Evolutionary conservation across 2,113 vertebrate species (phyloP), one percentile per base, ranked within the genome.

Genomic region (Ellobius talpinus): DNA sequence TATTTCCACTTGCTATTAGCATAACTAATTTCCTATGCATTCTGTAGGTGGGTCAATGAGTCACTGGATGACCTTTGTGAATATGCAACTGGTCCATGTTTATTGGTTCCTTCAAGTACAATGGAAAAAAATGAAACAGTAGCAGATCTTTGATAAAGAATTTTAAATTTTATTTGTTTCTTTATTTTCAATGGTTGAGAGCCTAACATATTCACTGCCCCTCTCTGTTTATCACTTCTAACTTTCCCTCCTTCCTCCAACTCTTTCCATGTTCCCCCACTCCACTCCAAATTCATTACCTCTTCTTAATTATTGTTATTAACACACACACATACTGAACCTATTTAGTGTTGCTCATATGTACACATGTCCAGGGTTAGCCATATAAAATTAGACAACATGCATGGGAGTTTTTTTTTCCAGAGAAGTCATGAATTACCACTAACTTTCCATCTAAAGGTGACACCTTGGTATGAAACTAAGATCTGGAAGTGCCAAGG

Each of bases 51-150:
- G 93, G 87, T 14, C 81, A 89, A 97, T 95, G 65, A 97, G 98
- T 96, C 97, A 97, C 97, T 97, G 90, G 98, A 95, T 52, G 82
- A 11, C 42, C 70, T 97, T 91, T 76, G 61, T 98, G 95, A 97
- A 50, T 86, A 97, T 97, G 97, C 92, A 98, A 97, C 98, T 96
- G 52, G 97, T 86, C 97, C 96, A 95, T 24, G 19, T 86, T 97
- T 96, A 98, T 98, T 98, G 97, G 95, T 73, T 97, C 95, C 92
- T 98, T 97, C 93, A 89, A 98, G 96, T 91, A 92, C n/a, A 52
- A 97, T 97, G 45, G 96, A 97, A 91, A 98, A 98, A 79, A 24
- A 61, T 23, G 52, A 79, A 58, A 5, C 36, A 26, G 24, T 12
- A 61, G 3, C 36, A 39, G 39, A 12, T 39, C 73, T 61, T 82